Evolutionary conservation across 53 echinoderm and acorn worm species (phyloP).

Genomic region (Patiria pectinifera): DNA sequence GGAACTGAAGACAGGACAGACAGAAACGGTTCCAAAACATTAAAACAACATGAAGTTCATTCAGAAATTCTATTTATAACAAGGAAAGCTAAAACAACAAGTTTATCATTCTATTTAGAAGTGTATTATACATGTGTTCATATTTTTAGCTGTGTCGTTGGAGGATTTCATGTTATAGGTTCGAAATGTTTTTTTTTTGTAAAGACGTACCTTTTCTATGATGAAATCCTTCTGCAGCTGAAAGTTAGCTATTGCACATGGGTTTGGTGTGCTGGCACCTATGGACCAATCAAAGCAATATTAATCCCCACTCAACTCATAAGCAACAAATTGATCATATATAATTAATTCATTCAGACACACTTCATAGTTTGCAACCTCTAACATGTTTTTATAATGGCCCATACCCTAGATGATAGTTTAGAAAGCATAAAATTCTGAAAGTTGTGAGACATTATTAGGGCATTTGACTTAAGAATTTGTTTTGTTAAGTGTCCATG

Average conservation of each 20-base stretch:
- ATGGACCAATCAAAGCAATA: background rate
- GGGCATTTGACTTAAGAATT: too few relatives aligned
- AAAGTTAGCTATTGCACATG: constrained; percentile 59
- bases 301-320: background rate
- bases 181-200: background rate
- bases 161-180: background rate
- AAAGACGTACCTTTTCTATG: constrained; percentile 63
- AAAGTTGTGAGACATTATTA: too few relatives aligned
- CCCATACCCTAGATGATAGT: too few relatives aligned
- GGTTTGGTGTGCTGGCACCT: constrained; percentile 1
- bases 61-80: background rate
- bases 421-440: too few relatives aligned
- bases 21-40: background rate
- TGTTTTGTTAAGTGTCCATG: too few relatives aligned
- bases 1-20: constrained; percentile 50
- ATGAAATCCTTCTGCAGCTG: constrained; percentile 67
- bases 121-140: too few relatives aligned
- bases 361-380: too few relatives aligned
- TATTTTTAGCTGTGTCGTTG: background rate
- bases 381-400: too few relatives aligned
- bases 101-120: background rate
- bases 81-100: too few relatives aligned
- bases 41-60: background rate
- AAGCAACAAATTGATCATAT: background rate
- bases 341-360: background rate